Conservation (phyloP, 2,113 vertebrate species). For the Sphyrna mokarran region DNA sequence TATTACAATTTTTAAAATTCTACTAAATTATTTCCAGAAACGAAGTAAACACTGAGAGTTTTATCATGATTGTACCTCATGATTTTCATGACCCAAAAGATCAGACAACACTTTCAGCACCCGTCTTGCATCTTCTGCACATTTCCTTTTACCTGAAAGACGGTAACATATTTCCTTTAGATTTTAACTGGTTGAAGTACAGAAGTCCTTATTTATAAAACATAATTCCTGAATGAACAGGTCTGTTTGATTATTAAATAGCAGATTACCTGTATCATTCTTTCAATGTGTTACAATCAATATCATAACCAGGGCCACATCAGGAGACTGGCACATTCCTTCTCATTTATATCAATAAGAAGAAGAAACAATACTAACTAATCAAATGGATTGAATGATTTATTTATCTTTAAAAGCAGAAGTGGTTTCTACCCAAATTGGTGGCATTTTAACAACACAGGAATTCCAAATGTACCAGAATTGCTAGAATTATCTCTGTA, state of each 20-base stretch:
- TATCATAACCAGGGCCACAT: neutral
- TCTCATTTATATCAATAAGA: neutral
- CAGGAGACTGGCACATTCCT: neutral
- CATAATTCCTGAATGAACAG: neutral
- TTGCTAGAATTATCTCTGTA: neutral
- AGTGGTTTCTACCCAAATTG: neutral
- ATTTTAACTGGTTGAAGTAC: neutral
- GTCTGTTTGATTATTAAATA: neutral
- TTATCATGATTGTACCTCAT: slow-evolving; percentile 64
- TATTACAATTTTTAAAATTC: neutral
- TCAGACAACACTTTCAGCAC: slow-evolving; percentile 83
- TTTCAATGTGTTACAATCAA: neutral
- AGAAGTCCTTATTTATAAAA: neutral
- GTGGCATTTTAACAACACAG: neutral
- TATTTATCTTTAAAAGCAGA: neutral
- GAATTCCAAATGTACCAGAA: neutral
- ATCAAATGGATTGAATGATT: neutral
- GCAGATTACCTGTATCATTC: neutral
- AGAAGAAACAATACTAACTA: neutral
- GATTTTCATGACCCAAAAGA: slow-evolving; percentile 88
- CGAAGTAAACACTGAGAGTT: neutral
- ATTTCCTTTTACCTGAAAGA: slow-evolving; percentile 78
- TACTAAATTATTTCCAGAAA: neutral
- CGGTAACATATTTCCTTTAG: neutral
- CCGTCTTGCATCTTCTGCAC: slow-evolving; percentile 67